Base-by-base conservation (phyloP, 2,888 invertebrate species). In the Tetranychus truncatus region DNA sequence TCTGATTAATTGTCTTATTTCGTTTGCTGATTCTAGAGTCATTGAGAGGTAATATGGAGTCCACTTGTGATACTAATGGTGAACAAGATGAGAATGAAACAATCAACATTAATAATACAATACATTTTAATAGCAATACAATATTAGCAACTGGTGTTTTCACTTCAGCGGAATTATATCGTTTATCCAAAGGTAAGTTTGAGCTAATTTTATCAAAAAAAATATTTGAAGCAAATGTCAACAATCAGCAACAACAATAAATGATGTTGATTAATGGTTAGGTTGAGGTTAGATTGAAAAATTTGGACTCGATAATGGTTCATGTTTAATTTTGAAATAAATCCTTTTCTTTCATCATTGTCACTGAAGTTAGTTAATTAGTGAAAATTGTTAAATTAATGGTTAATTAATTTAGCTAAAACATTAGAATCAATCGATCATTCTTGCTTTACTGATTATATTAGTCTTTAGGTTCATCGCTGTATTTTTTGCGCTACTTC, bases 101-200 rank as follows among this genome's bases (percentile, higher is more conserved):
- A 65, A 73, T 66, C 11, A 73, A 73, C 65, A 66, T 73, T 9
- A 73, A 73, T 45, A 89, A 88, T 89, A 89, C 89, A 82, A 83
- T 82, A 80, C 74, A 75, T 44, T 66, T 71, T 20, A 66, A 34
- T 67, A 74, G 76, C 71, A 95, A 96, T 88, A 95, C 95, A 85
- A 96, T 97, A 86, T 89, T 95, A 88, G 96, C 97, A 83, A 97
- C 96, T 82, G 97, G 97, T 84, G 97, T 97, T 85, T 99, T 97
- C 89, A 95, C 95, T 82, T 96, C 97, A 82, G 93, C 92, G 88
- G 97, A 99, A 88, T 89, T 99, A 85, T 94, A 95, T 91, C 91
- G 92, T 87, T 89, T 97, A 84, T 96, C 96, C 82, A 94, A 93
- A 91, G 90, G 93, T 93, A 88, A 84, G 84, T 82, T 24, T 72